Conservation (phyloP, 2,888 invertebrate species). For the Philaethria dido region DNA sequence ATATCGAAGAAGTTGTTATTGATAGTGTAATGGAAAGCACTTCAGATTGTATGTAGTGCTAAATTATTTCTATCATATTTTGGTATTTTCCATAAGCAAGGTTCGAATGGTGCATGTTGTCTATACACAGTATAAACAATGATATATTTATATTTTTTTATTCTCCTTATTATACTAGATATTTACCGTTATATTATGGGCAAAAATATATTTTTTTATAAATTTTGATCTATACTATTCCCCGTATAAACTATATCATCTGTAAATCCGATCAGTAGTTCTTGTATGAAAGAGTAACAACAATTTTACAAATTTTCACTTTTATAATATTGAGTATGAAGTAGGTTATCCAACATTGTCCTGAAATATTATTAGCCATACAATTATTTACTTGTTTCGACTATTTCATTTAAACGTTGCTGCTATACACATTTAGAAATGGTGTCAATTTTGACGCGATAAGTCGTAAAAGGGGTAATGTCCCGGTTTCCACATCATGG, state of each 20-base stretch:
- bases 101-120: not conserved
- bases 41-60: constrained; percentile 15
- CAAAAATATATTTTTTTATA: too few relatives aligned
- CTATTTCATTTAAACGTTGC: constrained; percentile 16
- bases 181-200: too few relatives aligned
- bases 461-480: constrained; percentile 38
- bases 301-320: too few relatives aligned
- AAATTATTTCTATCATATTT: not conserved
- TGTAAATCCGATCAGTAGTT: too few relatives aligned
- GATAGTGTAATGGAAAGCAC: constrained; percentile 32
- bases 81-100: not conserved
- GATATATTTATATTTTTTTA: too few relatives aligned
- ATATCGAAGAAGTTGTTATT: constrained; percentile 12
- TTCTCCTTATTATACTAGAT: too few relatives aligned
- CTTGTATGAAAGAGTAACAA: too few relatives aligned
- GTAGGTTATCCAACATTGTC: too few relatives aligned
- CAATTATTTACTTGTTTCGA: not conserved
- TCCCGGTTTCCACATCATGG: constrained; percentile 18
- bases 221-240: too few relatives aligned
- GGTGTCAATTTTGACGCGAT: constrained; percentile 35
- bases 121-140: not conserved
- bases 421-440: constrained; percentile 27
- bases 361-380: too few relatives aligned
- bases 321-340: too few relatives aligned
- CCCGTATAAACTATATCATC: too few relatives aligned